Conservation (phyloP, 2,113 vertebrate genomes). For the Oostethus manadensis region DNA sequence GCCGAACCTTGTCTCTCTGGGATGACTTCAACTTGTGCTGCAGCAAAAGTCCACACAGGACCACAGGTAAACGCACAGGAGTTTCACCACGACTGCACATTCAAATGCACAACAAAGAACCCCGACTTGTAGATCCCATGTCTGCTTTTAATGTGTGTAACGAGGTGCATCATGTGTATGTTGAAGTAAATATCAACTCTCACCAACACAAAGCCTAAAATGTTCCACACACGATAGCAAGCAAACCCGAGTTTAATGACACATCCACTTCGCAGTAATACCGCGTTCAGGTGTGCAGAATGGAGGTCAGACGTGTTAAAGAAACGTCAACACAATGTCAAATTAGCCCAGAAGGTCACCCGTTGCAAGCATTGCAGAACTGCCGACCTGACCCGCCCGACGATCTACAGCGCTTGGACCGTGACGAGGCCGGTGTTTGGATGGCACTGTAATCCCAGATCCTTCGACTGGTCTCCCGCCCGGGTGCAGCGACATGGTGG, state of each 20-base stretch:
- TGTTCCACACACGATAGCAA: not conserved
- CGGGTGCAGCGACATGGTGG: slow-evolving; percentile 15
- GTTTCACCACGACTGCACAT: not conserved
- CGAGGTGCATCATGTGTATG: not conserved
- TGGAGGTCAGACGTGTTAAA: not conserved
- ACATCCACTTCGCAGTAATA: too few relatives aligned
- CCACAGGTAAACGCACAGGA: not conserved
- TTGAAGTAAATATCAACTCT: not conserved
- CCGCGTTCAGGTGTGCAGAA: too few relatives aligned
- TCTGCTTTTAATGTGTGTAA: not conserved
- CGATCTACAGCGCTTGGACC: slow-evolving; percentile 31
- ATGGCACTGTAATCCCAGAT: slow-evolving; percentile 34
- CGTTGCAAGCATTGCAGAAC: slow-evolving; percentile 21
- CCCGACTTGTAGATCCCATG: not conserved
- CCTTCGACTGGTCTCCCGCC: slow-evolving; percentile 30
- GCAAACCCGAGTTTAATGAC: too few relatives aligned
- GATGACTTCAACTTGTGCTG: slow-evolving; percentile 91
- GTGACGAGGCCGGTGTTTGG: slow-evolving; percentile 33
- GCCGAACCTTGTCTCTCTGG: slow-evolving; percentile 91
- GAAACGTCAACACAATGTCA: slow-evolving; percentile 7
- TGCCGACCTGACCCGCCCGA: slow-evolving; percentile 33
- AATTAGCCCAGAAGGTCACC: slow-evolving; percentile 6
- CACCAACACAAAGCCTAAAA: not conserved
- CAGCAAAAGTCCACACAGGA: slow-evolving; percentile 19
- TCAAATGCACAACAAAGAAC: not conserved